Evolutionary conservation across 1,140 invertebrate genomes (phyloP), one percentile per base, ranked within the genome.

Genomic region (Formica selysi): DNA sequence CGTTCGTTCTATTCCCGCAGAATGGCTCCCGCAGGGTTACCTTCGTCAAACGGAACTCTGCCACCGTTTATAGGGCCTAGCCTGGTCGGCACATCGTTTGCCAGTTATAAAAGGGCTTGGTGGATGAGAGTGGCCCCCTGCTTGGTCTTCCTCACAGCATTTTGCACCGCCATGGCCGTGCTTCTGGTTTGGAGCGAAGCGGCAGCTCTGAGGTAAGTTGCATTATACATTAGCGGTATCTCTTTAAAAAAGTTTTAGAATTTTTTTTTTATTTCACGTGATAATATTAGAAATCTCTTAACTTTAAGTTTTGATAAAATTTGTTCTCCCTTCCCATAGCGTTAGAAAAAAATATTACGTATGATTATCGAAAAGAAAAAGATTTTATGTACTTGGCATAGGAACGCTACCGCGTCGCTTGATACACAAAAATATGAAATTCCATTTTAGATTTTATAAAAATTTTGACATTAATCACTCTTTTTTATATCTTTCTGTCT

Each of bases 151-250:
- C 81, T 95, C 11, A 91, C 90, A 62, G 94, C 94, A 26, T 95
- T 95, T 89, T 94, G 93, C 13, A 94, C 94, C 16, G 94, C 93
- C 22, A 95, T 95, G 94, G 91, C 94, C 4, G 86, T 95, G 67
- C 93, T 95, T 7, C 85, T 95, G 1, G 90, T 95, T n/a, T 95
- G 94, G 94, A 94, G 93, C 86, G 93, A 95, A 83, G 92, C 92
- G 61, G 91, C 92, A 44, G 92, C 92, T 29, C 78, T 93, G 48
- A 93, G 93, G 94, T 94, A 85, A 87, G 16, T 5, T 36, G 11
- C 16, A 48, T 13, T 13, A 48, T 4, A 11, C 8, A 48, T 61
- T 16, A 36, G 10, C 0, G 2, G 44, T 11, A 6, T 36, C n/a
- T 41, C 16, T 51, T 16, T 22, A 5, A 3, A 29, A 41, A 48